These are phyloP conservation scores for Diplodus sargus DNA, from an alignment of 2,797 vertebrate genomes.

Conservation along the genomic window DNA sequence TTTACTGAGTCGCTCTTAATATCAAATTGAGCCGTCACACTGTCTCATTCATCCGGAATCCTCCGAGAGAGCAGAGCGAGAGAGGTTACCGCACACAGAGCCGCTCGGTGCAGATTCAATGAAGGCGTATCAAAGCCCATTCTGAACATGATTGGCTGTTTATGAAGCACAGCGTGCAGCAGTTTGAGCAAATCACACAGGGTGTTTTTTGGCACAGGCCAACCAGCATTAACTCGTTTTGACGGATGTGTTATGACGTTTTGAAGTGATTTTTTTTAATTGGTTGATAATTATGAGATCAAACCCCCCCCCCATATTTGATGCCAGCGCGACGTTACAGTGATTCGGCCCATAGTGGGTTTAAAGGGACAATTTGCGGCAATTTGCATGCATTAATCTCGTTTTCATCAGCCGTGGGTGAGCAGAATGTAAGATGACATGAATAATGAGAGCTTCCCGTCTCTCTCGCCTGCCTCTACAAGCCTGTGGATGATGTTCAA, in stretches of 20 bases:
- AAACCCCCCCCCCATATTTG: neutral
- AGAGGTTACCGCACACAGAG: neutral
- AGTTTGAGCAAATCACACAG: neutral
- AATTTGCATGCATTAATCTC: too few relatives aligned
- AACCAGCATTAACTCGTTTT: neutral
- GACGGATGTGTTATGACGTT: neutral
- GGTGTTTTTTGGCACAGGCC: neutral
- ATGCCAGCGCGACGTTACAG: too few relatives aligned
- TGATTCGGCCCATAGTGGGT: too few relatives aligned
- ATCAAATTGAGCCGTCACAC: neutral
- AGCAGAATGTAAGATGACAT: too few relatives aligned
- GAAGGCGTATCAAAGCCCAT: neutral
- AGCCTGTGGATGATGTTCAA: too few relatives aligned
- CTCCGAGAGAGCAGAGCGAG: neutral
- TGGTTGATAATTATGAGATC: neutral
- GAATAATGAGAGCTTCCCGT: too few relatives aligned
- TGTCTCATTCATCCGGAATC: slow-evolving; percentile 7
- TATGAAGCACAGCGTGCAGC: neutral
- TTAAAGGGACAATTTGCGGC: too few relatives aligned
- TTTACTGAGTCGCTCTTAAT: slow-evolving; percentile 11
- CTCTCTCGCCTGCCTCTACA: too few relatives aligned
- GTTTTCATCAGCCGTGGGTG: too few relatives aligned
- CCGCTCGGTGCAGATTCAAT: neutral
- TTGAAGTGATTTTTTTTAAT: neutral
- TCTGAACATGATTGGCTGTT: neutral